phyloP scores from a whole-genome alignment of 2,888 invertebrate species.

The Tetropium fuscum region DNA sequence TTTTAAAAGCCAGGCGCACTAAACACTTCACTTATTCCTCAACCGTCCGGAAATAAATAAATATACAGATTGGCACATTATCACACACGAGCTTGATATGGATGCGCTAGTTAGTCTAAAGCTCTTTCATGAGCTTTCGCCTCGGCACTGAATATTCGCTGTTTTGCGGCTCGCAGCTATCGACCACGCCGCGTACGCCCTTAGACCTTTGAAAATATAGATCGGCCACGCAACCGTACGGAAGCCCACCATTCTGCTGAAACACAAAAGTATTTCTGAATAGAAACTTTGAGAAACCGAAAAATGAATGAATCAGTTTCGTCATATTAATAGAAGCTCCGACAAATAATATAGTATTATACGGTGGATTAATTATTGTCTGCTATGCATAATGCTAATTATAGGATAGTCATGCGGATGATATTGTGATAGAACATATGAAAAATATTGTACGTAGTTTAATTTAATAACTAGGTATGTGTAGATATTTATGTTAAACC shows the following conservation, averaged over 20 bases:
- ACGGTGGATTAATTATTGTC: too few relatives aligned
- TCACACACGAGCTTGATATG: constrained; percentile 47
- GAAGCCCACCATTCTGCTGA: constrained; percentile 3
- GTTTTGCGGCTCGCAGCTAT: constrained; percentile 52
- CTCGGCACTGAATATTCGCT: constrained; percentile 52
- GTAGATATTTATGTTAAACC: too few relatives aligned
- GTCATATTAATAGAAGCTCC: too few relatives aligned
- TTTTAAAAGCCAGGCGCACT: neutral
- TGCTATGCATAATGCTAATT: too few relatives aligned
- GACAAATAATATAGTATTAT: too few relatives aligned
- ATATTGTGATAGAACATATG: too few relatives aligned
- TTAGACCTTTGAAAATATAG: constrained; percentile 55
- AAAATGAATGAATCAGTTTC: constrained; percentile 22
- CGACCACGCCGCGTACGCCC: constrained; percentile 51
- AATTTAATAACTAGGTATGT: too few relatives aligned
- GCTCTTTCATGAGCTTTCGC: constrained; percentile 53
- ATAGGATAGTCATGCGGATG: too few relatives aligned
- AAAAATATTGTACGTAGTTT: too few relatives aligned
- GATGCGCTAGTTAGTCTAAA: constrained; percentile 26
- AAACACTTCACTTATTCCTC: constrained; percentile 23
- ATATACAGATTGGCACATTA: constrained; percentile 51
- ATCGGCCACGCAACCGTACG: constrained; percentile 42
- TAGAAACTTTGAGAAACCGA: neutral
- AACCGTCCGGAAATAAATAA: constrained; percentile 8
- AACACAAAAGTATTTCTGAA: constrained; percentile 9